Percentiles rank a stretch among this genome's conserved stretches.
phyloP scores from a whole-genome alignment of 37 sponge, comb jelly and placozoan species.

The Trichoplax adhaerens region DNA sequence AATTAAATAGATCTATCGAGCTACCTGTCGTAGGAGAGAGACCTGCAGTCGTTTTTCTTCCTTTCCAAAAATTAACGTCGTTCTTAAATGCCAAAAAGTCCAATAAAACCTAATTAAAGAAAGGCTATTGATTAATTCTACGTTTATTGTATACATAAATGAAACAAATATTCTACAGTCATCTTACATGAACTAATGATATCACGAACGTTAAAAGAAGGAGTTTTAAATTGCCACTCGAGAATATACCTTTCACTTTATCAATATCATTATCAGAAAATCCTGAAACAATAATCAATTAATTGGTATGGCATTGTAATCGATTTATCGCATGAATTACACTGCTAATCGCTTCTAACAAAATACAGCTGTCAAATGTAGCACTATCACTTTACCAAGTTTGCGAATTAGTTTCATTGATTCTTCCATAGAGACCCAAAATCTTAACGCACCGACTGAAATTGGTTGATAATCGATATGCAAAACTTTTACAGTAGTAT shows the following conservation, averaged over 20 bases:
- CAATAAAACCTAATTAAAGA: conserved; percentile 44
- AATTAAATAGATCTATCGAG: background rate
- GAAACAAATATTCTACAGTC: background rate
- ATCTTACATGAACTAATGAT: conserved; percentile 64
- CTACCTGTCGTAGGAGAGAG: conserved; percentile 48
- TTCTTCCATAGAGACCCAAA: conserved; percentile 38
- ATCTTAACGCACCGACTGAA: conserved; percentile 37
- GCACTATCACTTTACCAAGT: no score
- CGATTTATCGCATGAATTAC: background rate
- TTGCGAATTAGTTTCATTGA: conserved; percentile 7
- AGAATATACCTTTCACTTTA: conserved; percentile 65
- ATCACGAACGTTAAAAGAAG: conserved; percentile 67
- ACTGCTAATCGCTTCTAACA: no score
- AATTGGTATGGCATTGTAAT: background rate
- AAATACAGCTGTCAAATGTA: no score
- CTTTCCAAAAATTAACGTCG: conserved; percentile 72
- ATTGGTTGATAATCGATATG: conserved; percentile 44
- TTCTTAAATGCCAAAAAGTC: conserved; percentile 94
- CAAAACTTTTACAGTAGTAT: conserved; percentile 16
- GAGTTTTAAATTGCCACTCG: conserved; percentile 48
- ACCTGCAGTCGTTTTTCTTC: conserved; percentile 62
- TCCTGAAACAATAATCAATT: conserved; percentile 5
- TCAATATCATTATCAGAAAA: conserved; percentile 80
- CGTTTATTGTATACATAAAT: background rate
- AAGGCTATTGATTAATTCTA: background rate